phyloP scores from a whole-genome alignment of 2,113 vertebrate species.

The Caretta caretta region DNA sequence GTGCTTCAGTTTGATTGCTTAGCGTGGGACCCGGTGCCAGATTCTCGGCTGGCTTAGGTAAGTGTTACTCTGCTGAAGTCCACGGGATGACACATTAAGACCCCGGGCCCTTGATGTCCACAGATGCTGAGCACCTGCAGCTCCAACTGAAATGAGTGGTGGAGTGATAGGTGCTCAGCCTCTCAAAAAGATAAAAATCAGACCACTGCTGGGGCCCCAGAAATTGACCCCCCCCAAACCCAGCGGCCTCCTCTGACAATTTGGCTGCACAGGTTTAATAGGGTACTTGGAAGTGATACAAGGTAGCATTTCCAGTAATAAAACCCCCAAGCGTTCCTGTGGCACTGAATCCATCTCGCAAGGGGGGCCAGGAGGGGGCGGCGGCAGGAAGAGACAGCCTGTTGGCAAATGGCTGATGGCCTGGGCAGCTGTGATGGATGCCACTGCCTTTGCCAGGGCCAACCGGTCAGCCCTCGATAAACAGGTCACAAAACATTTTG shows the following conservation, averaged over 20 bases:
- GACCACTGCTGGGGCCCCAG: neutral
- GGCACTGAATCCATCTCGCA: neutral
- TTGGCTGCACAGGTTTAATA: neutral
- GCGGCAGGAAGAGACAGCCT: neutral
- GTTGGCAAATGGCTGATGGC: neutral
- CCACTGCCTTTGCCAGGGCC: neutral
- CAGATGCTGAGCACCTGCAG: neutral
- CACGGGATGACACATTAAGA: neutral
- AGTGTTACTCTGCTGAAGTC: neutral
- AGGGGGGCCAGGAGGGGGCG: too few species aligned
- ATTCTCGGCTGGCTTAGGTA: neutral
- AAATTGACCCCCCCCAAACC: neutral
- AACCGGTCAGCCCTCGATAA: accelerated
- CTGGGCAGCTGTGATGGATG: neutral
- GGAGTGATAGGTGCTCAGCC: neutral
- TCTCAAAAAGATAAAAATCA: neutral
- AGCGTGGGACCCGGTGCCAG: neutral
- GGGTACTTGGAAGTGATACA: too few species aligned
- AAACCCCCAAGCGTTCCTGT: neutral
- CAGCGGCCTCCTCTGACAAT: neutral
- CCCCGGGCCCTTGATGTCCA: neutral
- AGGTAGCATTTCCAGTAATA: too few species aligned
- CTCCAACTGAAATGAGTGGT: neutral
- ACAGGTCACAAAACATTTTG: neutral
- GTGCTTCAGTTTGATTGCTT: too few species aligned